Evolutionary conservation across 2,888 invertebrate genomes (phyloP), one percentile per base, ranked within the genome.

Genomic region (Heliothis peltigera): DNA sequence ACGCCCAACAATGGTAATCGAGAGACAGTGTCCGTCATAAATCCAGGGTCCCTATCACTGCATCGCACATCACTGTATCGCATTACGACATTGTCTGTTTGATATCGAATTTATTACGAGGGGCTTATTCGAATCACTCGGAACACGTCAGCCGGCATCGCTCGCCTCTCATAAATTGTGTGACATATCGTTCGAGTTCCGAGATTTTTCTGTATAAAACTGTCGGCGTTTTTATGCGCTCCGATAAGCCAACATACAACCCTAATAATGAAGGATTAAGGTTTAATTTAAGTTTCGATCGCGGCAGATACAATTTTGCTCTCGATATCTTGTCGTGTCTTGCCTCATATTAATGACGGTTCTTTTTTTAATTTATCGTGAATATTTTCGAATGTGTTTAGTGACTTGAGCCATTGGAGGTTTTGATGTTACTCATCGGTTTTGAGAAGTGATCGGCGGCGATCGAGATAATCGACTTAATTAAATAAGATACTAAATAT

Each of bases 61-160:
- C 88, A 91, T 91, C 92, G 87, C 87, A 77, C 88, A 87, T 88
- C 88, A 86, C 82, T 84, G 89, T 90, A 92, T 92, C 92, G 87
- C 89, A 84, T 93, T 93, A 92, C 92, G 88, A 91, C 91, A 90
- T 91, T 92, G 91, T 91, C 88, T 88, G 85, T 90, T 90, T 92
- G 90, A 92, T 92, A 92, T 90, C 86, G 87, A 90, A 92, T 92
- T 91, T 92, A 92, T 92, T 91, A 88, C 88, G 79, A 85, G 85
- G 84, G 86, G 84, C 86, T 86, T 84, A 87, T 89, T 88, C 85
- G 89, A 90, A 91, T 91, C 89, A 89, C 87, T 90, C 89, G 87
- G 77, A 87, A 87, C 89, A 87, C 89, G 92, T 92, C 92, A 92
- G 84, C 86, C 87, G 82, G 81, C 84, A 84, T 86, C 87, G 87